Evolutionary conservation across 2,113 vertebrate species (phyloP).

Genomic region (Tichodroma muraria): DNA sequence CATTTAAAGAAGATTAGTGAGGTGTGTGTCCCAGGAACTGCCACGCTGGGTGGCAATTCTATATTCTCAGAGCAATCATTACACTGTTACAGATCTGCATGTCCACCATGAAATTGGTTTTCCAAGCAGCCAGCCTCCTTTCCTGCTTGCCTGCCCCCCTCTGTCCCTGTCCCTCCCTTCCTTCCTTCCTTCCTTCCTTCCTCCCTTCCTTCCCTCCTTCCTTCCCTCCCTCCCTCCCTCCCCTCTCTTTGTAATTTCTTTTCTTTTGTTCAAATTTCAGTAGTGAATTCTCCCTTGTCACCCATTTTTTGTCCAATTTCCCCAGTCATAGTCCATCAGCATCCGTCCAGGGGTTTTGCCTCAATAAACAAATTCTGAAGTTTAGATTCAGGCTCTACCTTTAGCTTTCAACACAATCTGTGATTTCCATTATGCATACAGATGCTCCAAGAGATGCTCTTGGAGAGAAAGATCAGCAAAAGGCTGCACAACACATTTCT

Average conservation of each 20-base stretch:
- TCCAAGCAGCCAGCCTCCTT: background rate
- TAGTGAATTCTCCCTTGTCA: background rate
- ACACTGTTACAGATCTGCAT: background rate
- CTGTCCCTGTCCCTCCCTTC: background rate
- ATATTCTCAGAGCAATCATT: background rate
- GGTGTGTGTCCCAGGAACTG: background rate
- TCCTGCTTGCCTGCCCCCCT: background rate
- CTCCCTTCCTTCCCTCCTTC: background rate
- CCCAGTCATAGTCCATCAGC: background rate
- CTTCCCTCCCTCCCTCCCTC: background rate
- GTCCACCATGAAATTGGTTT: background rate
- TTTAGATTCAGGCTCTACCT: background rate
- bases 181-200: background rate
- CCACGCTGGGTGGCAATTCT: background rate
- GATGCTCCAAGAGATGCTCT: background rate
- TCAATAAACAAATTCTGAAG: background rate
- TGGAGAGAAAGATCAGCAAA: background rate
- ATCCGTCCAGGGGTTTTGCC: background rate
- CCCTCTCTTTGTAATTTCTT: background rate
- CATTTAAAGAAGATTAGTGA: background rate
- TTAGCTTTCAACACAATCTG: background rate
- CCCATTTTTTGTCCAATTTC: background rate
- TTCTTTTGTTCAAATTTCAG: background rate
- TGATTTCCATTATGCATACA: background rate
- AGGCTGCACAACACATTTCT: background rate